Evolutionary conservation across 2,113 vertebrate species (phyloP), one percentile per base, ranked within the genome.

Genomic region (Periophthalmodon schlosseri): DNA sequence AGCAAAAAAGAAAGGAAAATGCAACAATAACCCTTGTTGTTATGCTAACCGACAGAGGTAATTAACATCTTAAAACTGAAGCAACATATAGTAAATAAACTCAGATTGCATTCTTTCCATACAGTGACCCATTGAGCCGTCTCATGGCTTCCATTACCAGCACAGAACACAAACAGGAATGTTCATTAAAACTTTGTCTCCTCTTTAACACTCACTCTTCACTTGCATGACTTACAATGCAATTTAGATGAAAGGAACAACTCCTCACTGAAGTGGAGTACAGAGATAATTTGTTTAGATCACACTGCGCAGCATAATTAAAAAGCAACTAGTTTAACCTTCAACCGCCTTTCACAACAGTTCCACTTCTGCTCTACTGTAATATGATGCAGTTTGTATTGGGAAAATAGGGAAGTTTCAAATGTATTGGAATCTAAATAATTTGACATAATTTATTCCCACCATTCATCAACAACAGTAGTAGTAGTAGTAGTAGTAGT

Each of bases 211-310:
- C 20, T 65, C 16, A 11, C 60, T 34, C 14, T 65, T 39, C 14
- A 39, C 63, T 39, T 65, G 56, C 3, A 49, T 69, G 74, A 74
- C 75, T 77, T 84, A 64, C 70, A 18, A 76, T 72, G 70, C 46
- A 74, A 74, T 46, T 75, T 64, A 78, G 71, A 83, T 79, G 80
- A 83, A 79, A 85, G 72, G 68, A 66, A 82, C 61, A 50, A 57
- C n/a, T 54, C 70, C 67, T 70, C 68, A 70, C 70, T 56, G 28
- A 9, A 54, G 69, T 74, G 72, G 68, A 65, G 44, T 52, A 61
- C 68, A 65, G n/a, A 77, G 80, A 63, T 74, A 77, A 81, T 82
- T 77, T 79, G 57, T 78, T 79, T 77, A 74, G 28, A 24, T 56
- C 65, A 69, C 74, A 69, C 54, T 63, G 60, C 2, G 28, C 60